Conservation (phyloP, 2,797 vertebrate genomes). For the Simalia tracyae region DNA sequence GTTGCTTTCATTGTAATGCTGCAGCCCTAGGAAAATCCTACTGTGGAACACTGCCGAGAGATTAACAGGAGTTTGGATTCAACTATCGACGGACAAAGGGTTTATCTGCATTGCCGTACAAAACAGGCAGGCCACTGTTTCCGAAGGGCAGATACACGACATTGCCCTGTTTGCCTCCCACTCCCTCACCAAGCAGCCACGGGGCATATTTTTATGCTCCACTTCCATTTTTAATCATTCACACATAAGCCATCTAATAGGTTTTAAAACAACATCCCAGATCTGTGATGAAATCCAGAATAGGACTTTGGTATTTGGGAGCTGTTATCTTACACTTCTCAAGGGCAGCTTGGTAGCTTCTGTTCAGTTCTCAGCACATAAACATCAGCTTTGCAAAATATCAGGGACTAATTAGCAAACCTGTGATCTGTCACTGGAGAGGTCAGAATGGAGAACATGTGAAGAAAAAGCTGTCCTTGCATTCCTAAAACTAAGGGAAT, state of each 20-base stretch:
- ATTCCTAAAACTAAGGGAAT: neutral
- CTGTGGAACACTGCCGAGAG: neutral
- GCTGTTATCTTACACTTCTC: slow-evolving; percentile 6
- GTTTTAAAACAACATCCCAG: neutral
- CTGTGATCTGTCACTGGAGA: neutral
- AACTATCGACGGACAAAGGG: neutral
- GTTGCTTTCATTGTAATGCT: neutral
- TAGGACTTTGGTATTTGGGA: neutral
- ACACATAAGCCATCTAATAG: neutral
- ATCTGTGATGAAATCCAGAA: slow-evolving; percentile 9
- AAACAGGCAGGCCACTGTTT: neutral
- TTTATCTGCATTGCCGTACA: neutral
- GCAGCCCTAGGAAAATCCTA: neutral
- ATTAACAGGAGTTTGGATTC: neutral
- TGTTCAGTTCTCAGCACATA: slow-evolving; percentile 30
- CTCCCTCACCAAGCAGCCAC: neutral
- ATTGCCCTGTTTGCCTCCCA: neutral
- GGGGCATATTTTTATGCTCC: neutral
- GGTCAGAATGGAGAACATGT: slow-evolving; percentile 8
- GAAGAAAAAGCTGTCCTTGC: neutral
- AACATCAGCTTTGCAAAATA: slow-evolving; percentile 39
- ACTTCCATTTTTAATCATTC: neutral
- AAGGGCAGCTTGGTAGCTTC: slow-evolving; percentile 32
- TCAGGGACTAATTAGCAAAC: neutral
- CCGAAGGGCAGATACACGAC: neutral